These are phyloP conservation scores for Larimichthys crocea DNA, from an alignment of 2,113 vertebrate genomes.

Conservation along the genomic window DNA sequence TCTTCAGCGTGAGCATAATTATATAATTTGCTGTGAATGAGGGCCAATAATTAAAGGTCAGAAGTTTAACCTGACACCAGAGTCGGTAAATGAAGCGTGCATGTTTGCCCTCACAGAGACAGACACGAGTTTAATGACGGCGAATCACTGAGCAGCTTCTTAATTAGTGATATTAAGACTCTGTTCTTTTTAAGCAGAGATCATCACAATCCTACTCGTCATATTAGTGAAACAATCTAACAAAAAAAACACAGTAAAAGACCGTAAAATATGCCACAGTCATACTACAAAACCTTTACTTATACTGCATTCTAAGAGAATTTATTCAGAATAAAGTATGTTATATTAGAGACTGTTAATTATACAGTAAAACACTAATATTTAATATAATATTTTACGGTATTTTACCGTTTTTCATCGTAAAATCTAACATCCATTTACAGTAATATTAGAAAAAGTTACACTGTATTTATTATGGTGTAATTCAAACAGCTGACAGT, in stretches of 20 bases:
- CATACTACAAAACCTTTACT: no score
- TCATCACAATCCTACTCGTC: constrained; percentile 1
- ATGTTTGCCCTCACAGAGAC: background rate
- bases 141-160: background rate
- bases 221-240: background rate
- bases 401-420: no score
- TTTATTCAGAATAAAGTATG: no score
- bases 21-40: background rate
- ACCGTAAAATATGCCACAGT: no score
- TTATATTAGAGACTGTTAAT: no score
- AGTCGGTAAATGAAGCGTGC: background rate
- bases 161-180: constrained; percentile 6
- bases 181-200: background rate
- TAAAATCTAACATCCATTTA: no score
- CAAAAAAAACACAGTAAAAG: background rate
- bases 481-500: no score
- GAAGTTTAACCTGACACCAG: background rate
- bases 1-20: background rate
- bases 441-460: no score
- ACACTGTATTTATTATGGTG: no score
- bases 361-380: no score
- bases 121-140: background rate
- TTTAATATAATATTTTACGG: no score
- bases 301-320: no score
- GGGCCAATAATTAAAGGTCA: constrained; percentile 8